These are phyloP conservation scores for Schmidtea mediterranea DNA, from an alignment of 1,140 invertebrate species.

Conservation along the genomic window DNA sequence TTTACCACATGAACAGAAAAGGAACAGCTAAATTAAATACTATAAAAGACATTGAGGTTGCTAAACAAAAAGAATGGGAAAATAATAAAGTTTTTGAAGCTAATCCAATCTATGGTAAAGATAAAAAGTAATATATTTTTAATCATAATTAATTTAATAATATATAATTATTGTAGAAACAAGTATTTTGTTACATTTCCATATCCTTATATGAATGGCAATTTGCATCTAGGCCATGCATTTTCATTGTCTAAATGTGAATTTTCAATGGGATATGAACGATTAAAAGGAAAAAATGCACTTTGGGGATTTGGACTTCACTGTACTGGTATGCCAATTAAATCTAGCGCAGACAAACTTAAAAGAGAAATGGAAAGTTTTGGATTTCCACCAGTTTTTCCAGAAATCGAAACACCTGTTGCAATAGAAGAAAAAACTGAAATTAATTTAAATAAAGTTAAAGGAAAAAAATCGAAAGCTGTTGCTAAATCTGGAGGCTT, in stretches of 20 bases:
- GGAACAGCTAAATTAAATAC: background rate
- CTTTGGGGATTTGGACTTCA: conserved; percentile 95
- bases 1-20: background rate
- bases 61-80: too few species aligned
- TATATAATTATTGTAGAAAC: conserved; percentile 19
- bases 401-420: conserved; percentile 32
- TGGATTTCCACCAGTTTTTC: conserved; percentile 75
- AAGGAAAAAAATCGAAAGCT: conserved; percentile 94
- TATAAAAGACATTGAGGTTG: too few species aligned
- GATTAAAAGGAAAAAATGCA: conserved; percentile 60
- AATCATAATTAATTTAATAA: background rate
- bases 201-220: conserved; percentile 97
- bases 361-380: conserved; percentile 68
- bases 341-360: conserved; percentile 16
- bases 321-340: conserved; percentile 55
- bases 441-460: conserved; percentile 56
- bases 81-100: background rate
- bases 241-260: conserved; percentile 91
- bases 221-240: conserved; percentile 80
- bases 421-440: conserved; percentile 18
- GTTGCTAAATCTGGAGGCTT: conserved; percentile 56
- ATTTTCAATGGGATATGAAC: conserved; percentile 63
- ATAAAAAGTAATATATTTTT: background rate
- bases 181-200: conserved; percentile 86
- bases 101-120: background rate